These are phyloP conservation scores for Stichopus horrens DNA, from an alignment of 53 echinoderm and acorn worm species.

Conservation along the genomic window DNA sequence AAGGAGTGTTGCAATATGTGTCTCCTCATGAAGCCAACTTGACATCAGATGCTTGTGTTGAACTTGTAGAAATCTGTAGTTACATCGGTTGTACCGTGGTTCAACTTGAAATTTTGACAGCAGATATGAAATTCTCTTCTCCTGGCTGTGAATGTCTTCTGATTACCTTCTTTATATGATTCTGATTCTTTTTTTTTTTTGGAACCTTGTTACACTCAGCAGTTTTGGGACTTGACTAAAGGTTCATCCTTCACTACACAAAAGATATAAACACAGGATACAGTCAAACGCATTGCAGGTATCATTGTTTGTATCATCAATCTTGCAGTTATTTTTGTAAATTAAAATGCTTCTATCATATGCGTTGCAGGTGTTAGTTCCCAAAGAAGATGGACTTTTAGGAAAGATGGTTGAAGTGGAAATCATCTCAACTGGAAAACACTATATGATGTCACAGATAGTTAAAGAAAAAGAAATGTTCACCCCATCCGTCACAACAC, in stretches of 20 bases:
- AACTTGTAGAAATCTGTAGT: no score
- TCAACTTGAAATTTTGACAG: background rate
- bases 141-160: background rate
- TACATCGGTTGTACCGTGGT: background rate
- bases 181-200: background rate
- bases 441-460: constrained; percentile 78
- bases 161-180: background rate
- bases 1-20: background rate
- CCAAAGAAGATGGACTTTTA: constrained; percentile 75
- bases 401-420: constrained; percentile 89
- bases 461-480: constrained; percentile 54
- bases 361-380: constrained; percentile 78
- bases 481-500: constrained; percentile 74
- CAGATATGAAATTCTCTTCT: background rate
- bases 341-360: background rate
- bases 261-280: background rate
- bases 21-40: no score
- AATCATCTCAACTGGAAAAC: constrained; percentile 88
- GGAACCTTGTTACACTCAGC: background rate
- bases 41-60: no score
- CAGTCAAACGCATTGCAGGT: no score
- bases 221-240: background rate
- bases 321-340: no score
- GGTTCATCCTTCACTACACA: background rate
- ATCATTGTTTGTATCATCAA: no score